Percentiles rank a stretch among this genome's conserved stretches.
Evolutionary conservation across 1,140 invertebrate species (phyloP).

Genomic region (Hestina assimilis): DNA sequence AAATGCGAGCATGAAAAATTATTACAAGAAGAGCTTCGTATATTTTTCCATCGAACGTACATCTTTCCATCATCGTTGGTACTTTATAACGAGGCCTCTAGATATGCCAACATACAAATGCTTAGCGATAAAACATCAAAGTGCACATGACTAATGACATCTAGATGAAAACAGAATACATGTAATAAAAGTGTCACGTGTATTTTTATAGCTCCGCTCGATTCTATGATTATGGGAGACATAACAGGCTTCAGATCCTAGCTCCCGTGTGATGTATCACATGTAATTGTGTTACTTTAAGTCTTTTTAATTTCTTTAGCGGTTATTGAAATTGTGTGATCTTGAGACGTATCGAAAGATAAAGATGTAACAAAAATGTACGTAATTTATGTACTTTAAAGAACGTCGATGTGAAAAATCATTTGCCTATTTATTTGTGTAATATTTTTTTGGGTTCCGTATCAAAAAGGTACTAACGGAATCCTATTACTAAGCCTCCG

Average conservation of each 20-base stretch:
- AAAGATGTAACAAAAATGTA: no score
- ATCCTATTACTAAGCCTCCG: no score
- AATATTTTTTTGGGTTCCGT: no score
- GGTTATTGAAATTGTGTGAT: no score
- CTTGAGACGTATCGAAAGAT: no score
- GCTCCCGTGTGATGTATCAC: no score
- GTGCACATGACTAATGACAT: conserved; percentile 67
- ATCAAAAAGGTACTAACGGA: no score
- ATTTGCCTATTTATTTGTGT: no score
- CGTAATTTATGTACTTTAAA: no score
- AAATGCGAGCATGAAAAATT: conserved; percentile 41
- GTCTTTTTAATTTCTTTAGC: no score
- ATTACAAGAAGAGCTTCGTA: conserved; percentile 38
- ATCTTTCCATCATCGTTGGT: conserved; percentile 61
- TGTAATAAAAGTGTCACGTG: conserved; percentile 69
- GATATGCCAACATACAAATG: conserved; percentile 68
- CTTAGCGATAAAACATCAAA: conserved; percentile 72
- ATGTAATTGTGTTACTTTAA: no score
- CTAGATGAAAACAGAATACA: conserved; percentile 71
- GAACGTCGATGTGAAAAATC: no score
- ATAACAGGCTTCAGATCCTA: conserved; percentile 10
- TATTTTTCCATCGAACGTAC: conserved; percentile 43
- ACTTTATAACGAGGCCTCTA: conserved; percentile 53
- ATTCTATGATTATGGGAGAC: conserved; percentile 19
- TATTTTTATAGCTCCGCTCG: conserved; percentile 50